These are phyloP conservation scores for Drosophila prolongata DNA, from an alignment of 2,888 invertebrate genomes.

Conservation along the genomic window DNA sequence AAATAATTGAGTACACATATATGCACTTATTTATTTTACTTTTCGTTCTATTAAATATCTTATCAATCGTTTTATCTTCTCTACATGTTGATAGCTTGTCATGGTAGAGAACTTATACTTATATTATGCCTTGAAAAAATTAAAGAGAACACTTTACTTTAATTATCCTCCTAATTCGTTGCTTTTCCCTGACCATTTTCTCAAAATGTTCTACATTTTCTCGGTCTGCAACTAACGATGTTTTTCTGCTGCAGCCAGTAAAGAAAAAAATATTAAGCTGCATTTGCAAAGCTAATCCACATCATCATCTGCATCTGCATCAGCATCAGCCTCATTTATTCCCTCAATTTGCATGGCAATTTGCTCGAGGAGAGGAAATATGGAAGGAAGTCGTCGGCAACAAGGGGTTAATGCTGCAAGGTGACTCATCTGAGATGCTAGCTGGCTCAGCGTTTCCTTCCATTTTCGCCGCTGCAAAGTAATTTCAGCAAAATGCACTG, in stretches of 20 bases:
- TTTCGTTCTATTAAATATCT: background rate
- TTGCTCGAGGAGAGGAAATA: constrained; percentile 19
- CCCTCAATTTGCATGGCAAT: constrained; percentile 40
- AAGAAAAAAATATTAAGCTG: constrained; percentile 16
- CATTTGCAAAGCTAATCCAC: constrained; percentile 41
- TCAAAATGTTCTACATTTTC: constrained; percentile 5
- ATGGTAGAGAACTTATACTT: background rate
- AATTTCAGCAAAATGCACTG: constrained; percentile 48
- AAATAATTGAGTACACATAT: background rate
- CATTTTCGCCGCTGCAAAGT: constrained; percentile 43
- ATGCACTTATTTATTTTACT: too few species aligned
- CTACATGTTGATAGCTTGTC: background rate
- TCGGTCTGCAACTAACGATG: constrained; percentile 11
- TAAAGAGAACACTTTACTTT: background rate
- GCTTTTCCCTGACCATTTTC: background rate
- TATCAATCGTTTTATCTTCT: background rate
- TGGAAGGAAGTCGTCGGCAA: constrained; percentile 24
- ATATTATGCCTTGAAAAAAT: background rate
- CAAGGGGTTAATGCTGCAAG: constrained; percentile 34
- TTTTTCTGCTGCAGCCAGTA: constrained; percentile 19
- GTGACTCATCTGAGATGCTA: constrained; percentile 32
- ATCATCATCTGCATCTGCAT: constrained; percentile 34
- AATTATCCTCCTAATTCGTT: background rate
- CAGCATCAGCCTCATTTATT: constrained; percentile 41
- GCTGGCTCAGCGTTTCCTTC: constrained; percentile 20